Evolutionary conservation across 2,888 invertebrate genomes (phyloP).

Genomic region (Ethmia dodecea): DNA sequence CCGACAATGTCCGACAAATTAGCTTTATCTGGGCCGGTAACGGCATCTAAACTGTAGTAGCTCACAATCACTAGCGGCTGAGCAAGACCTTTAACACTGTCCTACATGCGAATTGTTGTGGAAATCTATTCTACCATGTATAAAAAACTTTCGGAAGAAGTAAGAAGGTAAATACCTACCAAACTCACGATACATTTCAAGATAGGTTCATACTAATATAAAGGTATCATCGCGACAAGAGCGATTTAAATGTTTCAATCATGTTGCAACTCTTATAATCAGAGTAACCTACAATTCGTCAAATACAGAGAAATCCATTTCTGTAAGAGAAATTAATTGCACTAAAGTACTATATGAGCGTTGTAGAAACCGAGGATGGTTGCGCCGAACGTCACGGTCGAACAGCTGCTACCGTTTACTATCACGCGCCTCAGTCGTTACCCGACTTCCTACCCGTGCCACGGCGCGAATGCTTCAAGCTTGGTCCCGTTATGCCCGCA

Average conservation of each 20-base stretch:
- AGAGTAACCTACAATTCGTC: not conserved
- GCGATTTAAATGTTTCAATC: too few relatives aligned
- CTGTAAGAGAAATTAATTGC: conserved; percentile 22
- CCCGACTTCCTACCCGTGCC: conserved; percentile 30
- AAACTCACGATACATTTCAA: too few relatives aligned
- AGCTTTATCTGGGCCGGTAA: conserved; percentile 59
- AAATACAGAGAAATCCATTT: not conserved
- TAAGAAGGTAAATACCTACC: too few relatives aligned
- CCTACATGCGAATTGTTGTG: too few relatives aligned
- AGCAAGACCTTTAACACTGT: conserved; percentile 44
- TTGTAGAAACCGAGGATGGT: conserved; percentile 51
- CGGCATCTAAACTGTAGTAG: conserved; percentile 55
- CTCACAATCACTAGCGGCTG: conserved; percentile 43
- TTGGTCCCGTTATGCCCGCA: conserved; percentile 28
- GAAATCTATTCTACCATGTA: too few relatives aligned
- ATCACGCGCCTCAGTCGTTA: conserved; percentile 37
- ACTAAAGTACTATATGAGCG: conserved; percentile 33
- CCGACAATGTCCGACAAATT: conserved; percentile 46
- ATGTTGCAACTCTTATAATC: too few relatives aligned
- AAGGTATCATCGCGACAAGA: too few relatives aligned
- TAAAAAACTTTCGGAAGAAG: too few relatives aligned
- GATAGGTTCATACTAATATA: too few relatives aligned
- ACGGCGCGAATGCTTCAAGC: conserved; percentile 30
- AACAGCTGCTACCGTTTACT: conserved; percentile 47
- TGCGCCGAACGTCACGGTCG: conserved; percentile 56